A percentile compares a stretch with the other conserved stretches of the same genome.
Evolutionary conservation across 1,140 invertebrate species (phyloP).

Genomic region (Drosophila prosaltans): DNA sequence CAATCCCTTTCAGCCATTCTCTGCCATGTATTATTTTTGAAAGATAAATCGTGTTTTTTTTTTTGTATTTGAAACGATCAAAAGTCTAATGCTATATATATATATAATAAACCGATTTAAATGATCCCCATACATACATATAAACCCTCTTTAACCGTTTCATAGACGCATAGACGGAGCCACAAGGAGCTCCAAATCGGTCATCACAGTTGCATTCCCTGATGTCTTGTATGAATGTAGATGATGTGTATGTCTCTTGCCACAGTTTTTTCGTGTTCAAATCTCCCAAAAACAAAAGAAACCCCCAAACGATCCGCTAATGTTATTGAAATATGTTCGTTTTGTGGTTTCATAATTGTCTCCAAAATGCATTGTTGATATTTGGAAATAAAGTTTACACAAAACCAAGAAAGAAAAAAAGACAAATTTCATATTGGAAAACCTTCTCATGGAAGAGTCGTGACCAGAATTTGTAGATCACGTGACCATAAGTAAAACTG

Average conservation of each 20-base stretch:
- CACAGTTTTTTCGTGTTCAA: slow-evolving; percentile 12
- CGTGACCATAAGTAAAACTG: not conserved
- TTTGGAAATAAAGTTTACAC: slow-evolving; percentile 66
- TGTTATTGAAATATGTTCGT: slow-evolving; percentile 54
- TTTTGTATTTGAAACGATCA: no score
- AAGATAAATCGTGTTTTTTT: no score
- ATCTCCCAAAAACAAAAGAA: not conserved
- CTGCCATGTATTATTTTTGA: no score
- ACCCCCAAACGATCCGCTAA: slow-evolving; percentile 1
- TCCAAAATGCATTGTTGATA: slow-evolving; percentile 60
- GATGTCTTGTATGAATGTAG: slow-evolving; percentile 1
- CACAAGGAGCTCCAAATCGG: not conserved
- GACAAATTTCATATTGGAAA: not conserved
- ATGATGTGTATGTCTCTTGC: not conserved
- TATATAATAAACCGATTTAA: no score
- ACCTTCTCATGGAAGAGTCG: not conserved
- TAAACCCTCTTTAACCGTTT: no score
- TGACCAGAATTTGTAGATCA: not conserved
- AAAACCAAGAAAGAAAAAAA: not conserved
- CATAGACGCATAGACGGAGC: no score
- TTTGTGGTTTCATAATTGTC: slow-evolving; percentile 61
- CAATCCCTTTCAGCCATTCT: no score
- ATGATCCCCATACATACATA: no score
- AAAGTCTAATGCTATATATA: no score
- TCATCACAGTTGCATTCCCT: not conserved